Evolutionary conservation across 2,888 invertebrate genomes (phyloP), one percentile per base, ranked within the genome.

Genomic region (Mechanitis messenoides): DNA sequence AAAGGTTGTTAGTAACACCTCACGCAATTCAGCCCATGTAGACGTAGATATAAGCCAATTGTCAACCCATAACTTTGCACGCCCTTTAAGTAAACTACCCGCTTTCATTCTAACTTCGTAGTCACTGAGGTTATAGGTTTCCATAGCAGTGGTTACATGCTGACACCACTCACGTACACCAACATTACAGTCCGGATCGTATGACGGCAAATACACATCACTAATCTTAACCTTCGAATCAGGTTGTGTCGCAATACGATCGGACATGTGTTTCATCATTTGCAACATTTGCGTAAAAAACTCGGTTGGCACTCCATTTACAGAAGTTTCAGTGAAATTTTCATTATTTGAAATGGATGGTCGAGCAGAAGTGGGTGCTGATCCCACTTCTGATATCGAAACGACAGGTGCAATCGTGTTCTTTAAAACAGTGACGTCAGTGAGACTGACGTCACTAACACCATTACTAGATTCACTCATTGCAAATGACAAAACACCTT

Each of bases 61-160:
- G 35, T 75, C 74, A 7, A 64, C 68, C 73, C 72, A 74, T 45
- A 73, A 46, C 50, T 64, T 71, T 1, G 73, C 74, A 3, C 75
- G 68, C 2, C 75, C 74, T 58, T 73, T 74, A 0, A 76, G 58
- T 35, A 74, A 58, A 45, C 72, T 68, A 6, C 65, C 53, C 0
- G 66, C 73, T 42, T 75, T 76, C 71, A 72, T 74, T 0, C 73
- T 61, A 0, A 74, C 33, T 3, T 74, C 74, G n/a, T 59, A 59
- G 12, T 64, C 63, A 38, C 7, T 57, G 11, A 64, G 33, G 6
- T 59, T 9, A 9, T 42, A 63, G 1, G 61, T 68, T 11, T 62
- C 61, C 7, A 62, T 63, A 2, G 72, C 72, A 12, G 53, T 66
- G 11, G 57, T 42, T 1, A 74, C 58, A 50, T 72, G 72, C 4